These are phyloP conservation scores for Troilus luridus DNA, from an alignment of 2,888 invertebrate species.

Conservation along the genomic window DNA sequence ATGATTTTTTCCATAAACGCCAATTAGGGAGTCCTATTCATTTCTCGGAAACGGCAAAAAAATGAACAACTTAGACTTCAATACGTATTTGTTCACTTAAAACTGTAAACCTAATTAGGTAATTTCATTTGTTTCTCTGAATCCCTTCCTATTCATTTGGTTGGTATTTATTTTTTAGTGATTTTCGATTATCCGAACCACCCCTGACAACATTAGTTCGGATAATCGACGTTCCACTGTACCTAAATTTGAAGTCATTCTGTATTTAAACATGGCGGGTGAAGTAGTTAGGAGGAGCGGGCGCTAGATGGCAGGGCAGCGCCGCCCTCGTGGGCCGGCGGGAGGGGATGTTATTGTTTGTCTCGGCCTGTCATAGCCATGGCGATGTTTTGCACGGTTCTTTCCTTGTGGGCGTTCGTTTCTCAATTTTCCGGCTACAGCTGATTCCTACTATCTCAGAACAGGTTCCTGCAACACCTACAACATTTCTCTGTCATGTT, in stretches of 20 bases:
- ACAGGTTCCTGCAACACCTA: slow-evolving; percentile 49
- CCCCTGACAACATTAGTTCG: too few species aligned
- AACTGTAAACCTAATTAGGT: too few species aligned
- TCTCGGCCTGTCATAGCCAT: not conserved
- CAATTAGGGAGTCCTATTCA: too few species aligned
- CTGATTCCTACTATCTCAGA: not conserved
- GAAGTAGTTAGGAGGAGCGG: not conserved
- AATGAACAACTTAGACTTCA: too few species aligned
- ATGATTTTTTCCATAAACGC: too few species aligned
- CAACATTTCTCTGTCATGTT: slow-evolving; percentile 1
- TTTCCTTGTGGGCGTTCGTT: not conserved
- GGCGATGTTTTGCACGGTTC: not conserved
- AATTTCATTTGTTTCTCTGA: too few species aligned
- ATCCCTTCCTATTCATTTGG: too few species aligned
- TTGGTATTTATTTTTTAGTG: too few species aligned
- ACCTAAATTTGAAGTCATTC: not conserved
- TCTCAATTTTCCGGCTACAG: not conserved
- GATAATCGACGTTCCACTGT: too few species aligned
- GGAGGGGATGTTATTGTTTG: slow-evolving; percentile 36
- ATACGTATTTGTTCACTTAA: too few species aligned
- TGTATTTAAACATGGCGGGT: not conserved
- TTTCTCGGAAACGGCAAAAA: too few species aligned
- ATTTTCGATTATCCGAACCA: too few species aligned
- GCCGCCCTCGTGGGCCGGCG: not conserved
- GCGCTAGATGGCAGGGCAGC: not conserved